Evolutionary conservation across 1,140 invertebrate species (phyloP).

Genomic region (Drosophila malerkotliana): DNA sequence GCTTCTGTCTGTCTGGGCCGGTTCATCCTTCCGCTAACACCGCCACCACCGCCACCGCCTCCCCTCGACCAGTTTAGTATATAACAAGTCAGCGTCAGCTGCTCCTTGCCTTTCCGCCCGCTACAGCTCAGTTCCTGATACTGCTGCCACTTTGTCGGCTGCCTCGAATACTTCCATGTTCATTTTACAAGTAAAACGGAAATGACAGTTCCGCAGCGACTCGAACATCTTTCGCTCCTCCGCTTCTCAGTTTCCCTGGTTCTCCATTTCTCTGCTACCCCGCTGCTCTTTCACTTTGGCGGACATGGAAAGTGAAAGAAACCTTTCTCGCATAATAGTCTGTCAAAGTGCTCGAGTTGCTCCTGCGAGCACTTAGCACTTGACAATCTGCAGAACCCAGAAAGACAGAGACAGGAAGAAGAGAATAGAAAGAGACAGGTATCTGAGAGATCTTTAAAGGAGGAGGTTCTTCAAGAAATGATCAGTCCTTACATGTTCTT

Average conservation of each 20-base stretch:
- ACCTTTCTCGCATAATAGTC: conserved; percentile 82
- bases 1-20: conserved; percentile 48
- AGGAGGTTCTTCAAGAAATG: background rate
- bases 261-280: conserved; percentile 10
- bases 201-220: conserved; percentile 82
- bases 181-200: conserved; percentile 83
- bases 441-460: background rate
- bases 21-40: conserved; percentile 71
- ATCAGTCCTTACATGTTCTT: background rate
- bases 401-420: background rate
- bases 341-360: conserved; percentile 71
- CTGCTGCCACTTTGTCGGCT: conserved; percentile 74
- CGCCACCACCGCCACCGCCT: background rate
- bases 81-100: conserved; percentile 82
- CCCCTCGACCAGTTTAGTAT: conserved; percentile 70
- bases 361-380: conserved; percentile 41
- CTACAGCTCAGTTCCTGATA: conserved; percentile 22
- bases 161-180: conserved; percentile 82
- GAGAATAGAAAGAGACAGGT: background rate
- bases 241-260: conserved; percentile 30
- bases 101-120: conserved; percentile 51
- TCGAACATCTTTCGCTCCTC: conserved; percentile 70
- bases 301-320: conserved; percentile 71
- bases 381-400: conserved; percentile 33
- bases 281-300: conserved; percentile 10